Percentiles rank a stretch among this genome's conserved stretches.
Evolutionary conservation across 2,113 vertebrate species (phyloP).

Genomic region (Halichoeres trimaculatus): DNA sequence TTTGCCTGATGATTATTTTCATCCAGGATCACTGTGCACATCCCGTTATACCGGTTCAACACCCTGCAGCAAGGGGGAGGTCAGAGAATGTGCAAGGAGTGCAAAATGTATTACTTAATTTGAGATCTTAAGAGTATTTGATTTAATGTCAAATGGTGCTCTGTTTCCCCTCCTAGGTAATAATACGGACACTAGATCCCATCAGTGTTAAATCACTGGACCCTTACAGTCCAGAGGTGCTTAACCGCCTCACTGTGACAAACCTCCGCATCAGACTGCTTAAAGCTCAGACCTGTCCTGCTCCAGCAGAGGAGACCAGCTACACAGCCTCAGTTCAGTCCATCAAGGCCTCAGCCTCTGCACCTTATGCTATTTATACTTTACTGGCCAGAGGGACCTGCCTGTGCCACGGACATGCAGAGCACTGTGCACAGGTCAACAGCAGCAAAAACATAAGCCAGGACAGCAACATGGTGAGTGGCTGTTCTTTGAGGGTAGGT

Average conservation of each 20-base stretch:
- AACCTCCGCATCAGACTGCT: constrained; percentile 88
- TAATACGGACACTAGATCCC: constrained; percentile 85
- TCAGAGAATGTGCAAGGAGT: constrained; percentile 64
- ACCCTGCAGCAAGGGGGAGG: constrained; percentile 90
- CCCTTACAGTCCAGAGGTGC: constrained; percentile 86
- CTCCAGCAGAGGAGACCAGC: background rate
- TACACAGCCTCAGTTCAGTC: constrained; percentile 18
- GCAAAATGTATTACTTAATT: too few species aligned
- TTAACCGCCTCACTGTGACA: constrained; percentile 86
- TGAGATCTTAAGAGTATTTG: background rate
- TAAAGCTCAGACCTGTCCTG: constrained; percentile 85
- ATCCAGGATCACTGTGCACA: constrained; percentile 86
- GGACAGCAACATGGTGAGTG: constrained; percentile 67
- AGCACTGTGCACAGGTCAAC: constrained; percentile 82
- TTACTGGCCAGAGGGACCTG: constrained; percentile 89
- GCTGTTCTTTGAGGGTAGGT: background rate
- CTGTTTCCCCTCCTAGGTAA: constrained; percentile 80
- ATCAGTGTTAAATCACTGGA: constrained; percentile 79
- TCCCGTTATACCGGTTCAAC: constrained; percentile 86
- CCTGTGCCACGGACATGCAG: constrained; percentile 90
- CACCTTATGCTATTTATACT: constrained; percentile 88
- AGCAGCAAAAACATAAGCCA: constrained; percentile 38
- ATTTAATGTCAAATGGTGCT: constrained; percentile 1
- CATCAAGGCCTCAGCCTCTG: constrained; percentile 77
- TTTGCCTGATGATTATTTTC: constrained; percentile 83